These are phyloP conservation scores for Creontiades dilutus DNA, from an alignment of 2,888 invertebrate species.

Conservation along the genomic window DNA sequence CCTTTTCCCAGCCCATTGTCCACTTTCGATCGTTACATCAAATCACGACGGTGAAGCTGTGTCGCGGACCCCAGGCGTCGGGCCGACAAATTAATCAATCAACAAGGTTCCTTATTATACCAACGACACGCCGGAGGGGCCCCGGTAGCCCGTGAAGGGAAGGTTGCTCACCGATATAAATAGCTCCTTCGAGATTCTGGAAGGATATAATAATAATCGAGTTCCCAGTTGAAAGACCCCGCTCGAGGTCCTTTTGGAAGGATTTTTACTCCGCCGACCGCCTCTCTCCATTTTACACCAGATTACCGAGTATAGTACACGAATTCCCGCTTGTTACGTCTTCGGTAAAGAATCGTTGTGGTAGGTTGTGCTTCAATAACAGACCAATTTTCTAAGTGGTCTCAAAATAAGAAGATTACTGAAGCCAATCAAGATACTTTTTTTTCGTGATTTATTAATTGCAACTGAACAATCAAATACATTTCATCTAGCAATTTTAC, in stretches of 20 bases:
- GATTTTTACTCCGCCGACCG: neutral
- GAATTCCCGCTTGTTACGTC: neutral
- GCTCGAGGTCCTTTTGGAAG: constrained; percentile 25
- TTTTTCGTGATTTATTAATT: too few relatives aligned
- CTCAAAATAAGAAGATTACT: too few relatives aligned
- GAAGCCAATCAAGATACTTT: too few relatives aligned
- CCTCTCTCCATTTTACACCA: neutral
- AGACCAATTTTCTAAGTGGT: neutral
- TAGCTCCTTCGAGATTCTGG: constrained; percentile 29
- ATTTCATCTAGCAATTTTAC: too few relatives aligned
- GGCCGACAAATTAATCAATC: constrained; percentile 16
- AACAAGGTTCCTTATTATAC: constrained; percentile 33
- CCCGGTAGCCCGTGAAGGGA: constrained; percentile 17
- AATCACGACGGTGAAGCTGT: neutral
- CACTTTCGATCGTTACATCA: constrained; percentile 14
- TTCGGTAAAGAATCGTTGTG: neutral
- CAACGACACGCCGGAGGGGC: neutral
- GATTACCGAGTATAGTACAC: constrained; percentile 8
- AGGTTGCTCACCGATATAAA: constrained; percentile 24
- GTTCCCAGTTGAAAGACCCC: constrained; percentile 53
- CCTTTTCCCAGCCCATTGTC: constrained; percentile 5
- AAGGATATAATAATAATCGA: constrained; percentile 22
- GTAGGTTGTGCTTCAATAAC: neutral
- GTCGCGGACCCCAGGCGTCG: neutral
- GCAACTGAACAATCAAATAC: too few relatives aligned